Base-by-base conservation (phyloP, 1,140 invertebrate genomes). In the Trichonephila clavipes region DNA sequence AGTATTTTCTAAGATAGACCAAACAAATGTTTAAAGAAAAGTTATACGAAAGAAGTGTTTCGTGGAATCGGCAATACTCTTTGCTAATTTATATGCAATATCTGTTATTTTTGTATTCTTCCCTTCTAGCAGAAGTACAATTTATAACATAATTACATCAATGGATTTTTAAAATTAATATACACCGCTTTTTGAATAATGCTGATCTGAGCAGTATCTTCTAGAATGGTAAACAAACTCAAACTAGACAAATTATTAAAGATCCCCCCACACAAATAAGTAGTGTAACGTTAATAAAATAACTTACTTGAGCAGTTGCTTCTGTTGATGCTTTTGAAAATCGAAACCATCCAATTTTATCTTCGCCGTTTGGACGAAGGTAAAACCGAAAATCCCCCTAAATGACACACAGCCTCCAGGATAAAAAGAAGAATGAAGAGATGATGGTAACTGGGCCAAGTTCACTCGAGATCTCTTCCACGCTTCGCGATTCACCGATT, bases 391-490 rank as follows among this genome's bases (percentile, higher is more conserved):
- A 88, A 64, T 44, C 87, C 34, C 34, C 85, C 21, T 28, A 62
- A 87, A 44, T 69, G 87, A 88, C 64, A 88, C 44, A 51, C 28
- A 40, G 40, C n/a, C 58, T 28, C 18, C 12, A 28, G 82, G 69
- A 77, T 18, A 58, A 85, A 59, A 85, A 59, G 64, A 51, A 51
- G 51, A 51, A 51, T 51, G 51, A 88, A 72, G 83, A 61, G 28
- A 61, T 18, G 87, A 58, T 21, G 51, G 19, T 59, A 88, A 88
- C 14, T 90, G 88, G 88, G 88, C 88, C 72, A 90, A 90, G 88
- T 90, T 90, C 87, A n/a, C 34, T 88, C 6, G 19, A 19, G 59
- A 24, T 62, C 40, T 88, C 72, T n/a, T 69, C 87, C 64, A 61
- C 88, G 88, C 88, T 89, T 89, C 88, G 59, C 58, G 85, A 77